Evolutionary conservation across 2,113 vertebrate genomes (phyloP).

Genomic region (Orthonyx spaldingii): DNA sequence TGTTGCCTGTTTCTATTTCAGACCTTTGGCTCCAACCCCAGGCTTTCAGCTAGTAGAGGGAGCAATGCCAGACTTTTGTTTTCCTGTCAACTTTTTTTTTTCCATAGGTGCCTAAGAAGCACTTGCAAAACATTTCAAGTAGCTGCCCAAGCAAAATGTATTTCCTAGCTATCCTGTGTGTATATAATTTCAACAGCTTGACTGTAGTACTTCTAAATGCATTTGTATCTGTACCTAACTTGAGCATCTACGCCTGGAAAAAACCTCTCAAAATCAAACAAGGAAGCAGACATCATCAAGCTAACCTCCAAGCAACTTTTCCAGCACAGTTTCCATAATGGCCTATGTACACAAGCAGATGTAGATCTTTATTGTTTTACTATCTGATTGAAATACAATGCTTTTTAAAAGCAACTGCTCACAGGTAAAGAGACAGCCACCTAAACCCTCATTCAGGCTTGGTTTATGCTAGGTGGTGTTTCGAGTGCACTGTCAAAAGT

Average conservation of each 20-base stretch:
- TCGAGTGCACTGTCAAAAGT: neutral
- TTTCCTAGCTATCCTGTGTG: neutral
- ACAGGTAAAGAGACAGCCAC: neutral
- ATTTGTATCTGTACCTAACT: neutral
- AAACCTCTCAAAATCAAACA: neutral
- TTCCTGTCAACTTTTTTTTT: neutral
- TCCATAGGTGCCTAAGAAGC: neutral
- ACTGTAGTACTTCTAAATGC: neutral
- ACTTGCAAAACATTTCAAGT: neutral
- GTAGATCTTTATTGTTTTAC: neutral
- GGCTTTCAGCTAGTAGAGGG: neutral
- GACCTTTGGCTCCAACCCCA: neutral
- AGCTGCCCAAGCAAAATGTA: neutral
- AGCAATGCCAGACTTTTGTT: slow-evolving; percentile 10
- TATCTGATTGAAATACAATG: slow-evolving; percentile 24
- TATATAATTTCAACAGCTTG: neutral
- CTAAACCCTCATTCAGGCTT: neutral
- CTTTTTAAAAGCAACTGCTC: neutral
- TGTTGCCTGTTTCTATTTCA: slow-evolving; percentile 12
- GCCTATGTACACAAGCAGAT: neutral
- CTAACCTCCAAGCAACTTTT: neutral
- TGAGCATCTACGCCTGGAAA: neutral
- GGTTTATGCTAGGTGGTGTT: neutral
- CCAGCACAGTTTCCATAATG: neutral
- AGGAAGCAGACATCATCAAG: neutral